These are phyloP conservation scores for Silurus meridionalis DNA, from an alignment of 2,113 vertebrate species.

Conservation along the genomic window DNA sequence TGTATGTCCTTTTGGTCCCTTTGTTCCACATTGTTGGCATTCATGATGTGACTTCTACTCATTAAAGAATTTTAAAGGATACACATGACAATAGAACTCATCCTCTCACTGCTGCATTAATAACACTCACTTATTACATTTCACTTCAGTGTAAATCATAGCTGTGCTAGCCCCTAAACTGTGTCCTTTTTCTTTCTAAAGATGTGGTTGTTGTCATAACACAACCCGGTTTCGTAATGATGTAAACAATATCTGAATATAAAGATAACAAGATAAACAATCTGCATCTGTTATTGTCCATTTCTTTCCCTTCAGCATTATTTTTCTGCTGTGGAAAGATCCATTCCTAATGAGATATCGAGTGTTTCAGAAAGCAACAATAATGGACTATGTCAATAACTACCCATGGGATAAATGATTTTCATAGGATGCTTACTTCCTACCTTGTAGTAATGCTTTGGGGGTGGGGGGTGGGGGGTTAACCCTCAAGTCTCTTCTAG, in stretches of 20 bases:
- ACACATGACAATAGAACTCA: not conserved
- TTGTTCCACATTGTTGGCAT: not conserved
- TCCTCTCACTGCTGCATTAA: not conserved
- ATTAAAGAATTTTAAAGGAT: not conserved
- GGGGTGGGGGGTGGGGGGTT: not conserved
- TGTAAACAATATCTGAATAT: too few species aligned
- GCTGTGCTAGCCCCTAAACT: not conserved
- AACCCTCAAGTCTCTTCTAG: conserved; percentile 50
- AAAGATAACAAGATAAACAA: not conserved
- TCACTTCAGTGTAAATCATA: not conserved
- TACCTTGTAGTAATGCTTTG: conserved; percentile 31
- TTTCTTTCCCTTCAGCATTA: not conserved
- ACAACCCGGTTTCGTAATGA: too few species aligned
- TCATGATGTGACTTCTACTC: not conserved
- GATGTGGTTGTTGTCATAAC: not conserved
- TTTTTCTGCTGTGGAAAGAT: not conserved
- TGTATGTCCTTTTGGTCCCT: not conserved
- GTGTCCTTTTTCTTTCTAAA: not conserved
- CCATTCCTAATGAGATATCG: not conserved
- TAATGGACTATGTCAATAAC: not conserved
- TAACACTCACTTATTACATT: not conserved
- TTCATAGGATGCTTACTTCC: conserved; percentile 23
- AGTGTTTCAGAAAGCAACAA: not conserved
- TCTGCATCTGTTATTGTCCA: not conserved
- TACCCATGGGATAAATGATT: conserved; percentile 10